Evolutionary conservation across 2,888 invertebrate genomes (phyloP).

Genomic region (Eupithecia insigniata): DNA sequence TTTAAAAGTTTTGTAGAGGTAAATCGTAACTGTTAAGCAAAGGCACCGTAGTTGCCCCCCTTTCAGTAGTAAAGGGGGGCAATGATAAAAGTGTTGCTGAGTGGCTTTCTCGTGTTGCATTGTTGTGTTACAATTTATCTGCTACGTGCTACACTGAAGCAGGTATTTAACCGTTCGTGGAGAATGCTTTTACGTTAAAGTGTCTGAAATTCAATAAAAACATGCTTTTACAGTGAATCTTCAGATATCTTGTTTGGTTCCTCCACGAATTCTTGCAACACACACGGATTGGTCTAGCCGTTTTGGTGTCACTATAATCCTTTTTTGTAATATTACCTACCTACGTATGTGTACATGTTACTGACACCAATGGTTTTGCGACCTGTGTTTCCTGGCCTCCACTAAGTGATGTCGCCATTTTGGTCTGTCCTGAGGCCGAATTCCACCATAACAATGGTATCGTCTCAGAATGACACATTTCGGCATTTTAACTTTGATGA

Average conservation of each 20-base stretch:
- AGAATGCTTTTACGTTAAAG: neutral
- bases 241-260: too few species aligned
- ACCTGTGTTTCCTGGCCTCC: neutral
- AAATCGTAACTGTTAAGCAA: neutral
- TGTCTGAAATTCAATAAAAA: too few species aligned
- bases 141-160: neutral
- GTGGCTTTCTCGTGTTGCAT: slow-evolving; percentile 37
- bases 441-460: too few species aligned
- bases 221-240: too few species aligned
- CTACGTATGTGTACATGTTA: too few species aligned
- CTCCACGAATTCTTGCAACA: neutral
- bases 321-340: too few species aligned
- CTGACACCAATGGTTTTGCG: neutral
- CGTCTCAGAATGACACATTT: too few species aligned
- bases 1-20: neutral
- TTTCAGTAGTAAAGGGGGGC: neutral
- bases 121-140: neutral
- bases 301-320: neutral
- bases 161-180: neutral
- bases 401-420: neutral
- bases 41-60: neutral
- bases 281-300: too few species aligned
- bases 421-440: neutral
- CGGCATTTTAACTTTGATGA: too few species aligned
- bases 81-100: slow-evolving; percentile 39